Conservation (phyloP, 2,797 vertebrate species). For the Poeciliopsis gracilis region DNA sequence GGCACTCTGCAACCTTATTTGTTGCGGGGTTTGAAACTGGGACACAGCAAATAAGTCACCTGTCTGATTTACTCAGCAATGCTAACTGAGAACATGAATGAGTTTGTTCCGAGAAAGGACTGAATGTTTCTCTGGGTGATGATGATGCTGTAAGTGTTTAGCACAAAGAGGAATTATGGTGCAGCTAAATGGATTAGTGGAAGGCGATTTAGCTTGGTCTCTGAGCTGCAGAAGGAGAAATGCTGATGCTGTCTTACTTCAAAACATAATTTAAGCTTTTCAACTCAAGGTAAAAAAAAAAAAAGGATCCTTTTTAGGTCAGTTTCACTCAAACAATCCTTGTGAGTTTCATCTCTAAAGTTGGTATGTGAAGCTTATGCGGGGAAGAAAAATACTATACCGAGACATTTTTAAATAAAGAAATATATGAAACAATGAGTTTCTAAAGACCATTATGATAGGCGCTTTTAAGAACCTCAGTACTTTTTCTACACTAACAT, state of each 20-base stretch:
- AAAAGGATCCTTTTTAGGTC: not conserved
- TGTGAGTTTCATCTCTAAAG: conserved; percentile 16
- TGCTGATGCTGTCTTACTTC: conserved; percentile 16
- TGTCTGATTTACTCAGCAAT: conserved; percentile 11
- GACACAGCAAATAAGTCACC: not conserved
- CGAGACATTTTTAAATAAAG: not conserved
- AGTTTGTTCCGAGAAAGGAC: conserved; percentile 21
- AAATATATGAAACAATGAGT: not conserved
- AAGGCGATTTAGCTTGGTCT: conserved; percentile 57
- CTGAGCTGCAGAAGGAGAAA: conserved; percentile 37
- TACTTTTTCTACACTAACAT: not conserved
- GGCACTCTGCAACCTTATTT: not conserved
- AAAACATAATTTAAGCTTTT: conserved; percentile 13
- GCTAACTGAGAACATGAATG: conserved; percentile 6
- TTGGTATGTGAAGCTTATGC: conserved; percentile 10
- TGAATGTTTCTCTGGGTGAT: conserved; percentile 42
- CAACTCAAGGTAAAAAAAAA: not conserved
- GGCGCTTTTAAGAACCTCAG: not conserved
- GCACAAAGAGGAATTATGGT: conserved; percentile 64
- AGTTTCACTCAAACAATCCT: conserved; percentile 23
- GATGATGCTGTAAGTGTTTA: conserved; percentile 52
- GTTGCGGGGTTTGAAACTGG: not conserved
- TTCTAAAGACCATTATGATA: not conserved
- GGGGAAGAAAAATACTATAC: not conserved
- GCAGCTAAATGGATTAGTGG: conserved; percentile 71